Conservation (phyloP, 2,113 vertebrate genomes). For the Dasyornis broadbenti region DNA sequence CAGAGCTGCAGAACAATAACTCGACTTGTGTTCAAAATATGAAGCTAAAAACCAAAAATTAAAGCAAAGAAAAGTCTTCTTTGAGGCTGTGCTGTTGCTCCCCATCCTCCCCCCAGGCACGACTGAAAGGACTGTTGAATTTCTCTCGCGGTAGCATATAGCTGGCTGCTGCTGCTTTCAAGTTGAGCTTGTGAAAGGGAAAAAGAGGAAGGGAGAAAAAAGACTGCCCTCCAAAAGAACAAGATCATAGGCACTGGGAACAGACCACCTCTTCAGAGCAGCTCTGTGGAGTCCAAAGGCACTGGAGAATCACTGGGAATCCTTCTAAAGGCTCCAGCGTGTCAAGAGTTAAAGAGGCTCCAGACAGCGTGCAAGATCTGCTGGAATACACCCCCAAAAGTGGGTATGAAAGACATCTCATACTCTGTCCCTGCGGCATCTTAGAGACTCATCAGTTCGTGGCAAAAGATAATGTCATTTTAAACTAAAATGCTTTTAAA, state of each 20-base stretch:
- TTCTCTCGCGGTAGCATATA: conserved; percentile 45
- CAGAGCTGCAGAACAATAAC: conserved; percentile 82
- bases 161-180: conserved; percentile 53
- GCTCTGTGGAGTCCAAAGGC: neutral
- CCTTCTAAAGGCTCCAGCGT: neutral
- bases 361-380: neutral
- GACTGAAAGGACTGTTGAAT: conserved; percentile 64
- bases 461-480: neutral
- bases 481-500: neutral
- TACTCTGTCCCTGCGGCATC: neutral
- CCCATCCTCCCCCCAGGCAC: conserved; percentile 44
- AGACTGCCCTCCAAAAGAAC: conserved; percentile 55
- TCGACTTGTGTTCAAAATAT: conserved; percentile 80
- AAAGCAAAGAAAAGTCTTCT: conserved; percentile 81
- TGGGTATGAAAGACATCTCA: neutral
- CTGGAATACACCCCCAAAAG: neutral
- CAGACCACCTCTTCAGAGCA: neutral
- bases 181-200: conserved; percentile 55
- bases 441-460: neutral
- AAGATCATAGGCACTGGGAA: conserved; percentile 45
- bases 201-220: conserved; percentile 35
- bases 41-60: conserved; percentile 72
- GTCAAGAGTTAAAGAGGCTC: conserved; percentile 7
- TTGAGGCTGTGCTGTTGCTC: conserved; percentile 55
- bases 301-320: neutral